Percentiles rank a stretch among this genome's conserved stretches.
Conservation (phyloP, 2,797 vertebrate genomes). For the Hylomyscus alleni region DNA sequence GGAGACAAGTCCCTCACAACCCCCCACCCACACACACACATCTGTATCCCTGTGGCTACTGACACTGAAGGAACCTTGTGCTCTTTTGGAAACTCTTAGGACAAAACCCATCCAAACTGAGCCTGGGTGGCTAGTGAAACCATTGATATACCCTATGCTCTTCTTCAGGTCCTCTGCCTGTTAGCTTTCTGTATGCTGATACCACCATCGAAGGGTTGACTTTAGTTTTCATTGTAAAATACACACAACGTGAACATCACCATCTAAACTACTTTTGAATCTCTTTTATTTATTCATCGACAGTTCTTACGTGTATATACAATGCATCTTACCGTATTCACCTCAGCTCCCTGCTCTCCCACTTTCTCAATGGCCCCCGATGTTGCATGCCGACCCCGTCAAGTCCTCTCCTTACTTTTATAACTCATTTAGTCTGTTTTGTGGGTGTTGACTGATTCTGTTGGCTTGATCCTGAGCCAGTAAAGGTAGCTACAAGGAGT, state of each 20-base stretch:
- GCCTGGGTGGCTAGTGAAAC: background rate
- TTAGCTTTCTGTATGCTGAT: background rate
- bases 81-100: background rate
- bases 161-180: background rate
- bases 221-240: background rate
- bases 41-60: background rate
- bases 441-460: background rate
- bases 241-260: background rate
- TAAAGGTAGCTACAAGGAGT: background rate
- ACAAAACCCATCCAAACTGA: background rate
- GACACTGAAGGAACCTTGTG: background rate
- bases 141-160: background rate
- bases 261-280: background rate
- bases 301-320: background rate
- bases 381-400: too few species aligned
- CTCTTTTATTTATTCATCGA: background rate
- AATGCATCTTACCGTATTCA: too few species aligned
- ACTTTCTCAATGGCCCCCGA: background rate
- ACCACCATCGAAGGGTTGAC: background rate
- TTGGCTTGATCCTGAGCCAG: too few species aligned
- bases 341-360: too few species aligned
- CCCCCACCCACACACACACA: too few species aligned
- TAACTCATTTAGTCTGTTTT: background rate
- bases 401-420: too few species aligned
- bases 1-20: background rate